A percentile compares a stretch with the other conserved stretches of the same genome.
Conservation (phyloP, 2,888 invertebrate genomes). For the Dynastes tityus region DNA sequence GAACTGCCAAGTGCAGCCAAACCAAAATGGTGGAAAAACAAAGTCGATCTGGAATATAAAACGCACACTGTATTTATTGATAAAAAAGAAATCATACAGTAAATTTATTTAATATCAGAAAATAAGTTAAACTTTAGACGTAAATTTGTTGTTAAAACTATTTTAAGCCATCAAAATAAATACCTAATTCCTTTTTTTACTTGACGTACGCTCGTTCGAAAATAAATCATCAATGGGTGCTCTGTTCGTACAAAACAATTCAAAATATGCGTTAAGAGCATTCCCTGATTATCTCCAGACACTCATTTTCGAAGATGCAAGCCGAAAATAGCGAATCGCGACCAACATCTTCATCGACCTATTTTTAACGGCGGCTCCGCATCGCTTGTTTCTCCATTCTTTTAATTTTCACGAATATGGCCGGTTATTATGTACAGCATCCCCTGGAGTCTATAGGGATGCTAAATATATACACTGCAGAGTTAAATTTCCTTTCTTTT, state of each 20-base stretch:
- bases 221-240: constrained; percentile 6
- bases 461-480: too few species aligned
- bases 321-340: constrained; percentile 33
- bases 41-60: too few species aligned
- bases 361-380: constrained; percentile 20
- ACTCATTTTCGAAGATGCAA: constrained; percentile 19
- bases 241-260: neutral
- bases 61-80: too few species aligned
- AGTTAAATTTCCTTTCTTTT: too few species aligned
- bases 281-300: constrained; percentile 25
- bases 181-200: neutral
- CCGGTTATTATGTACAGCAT: neutral
- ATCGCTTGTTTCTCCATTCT: constrained; percentile 38
- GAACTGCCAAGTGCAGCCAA: too few species aligned
- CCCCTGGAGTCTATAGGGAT: neutral
- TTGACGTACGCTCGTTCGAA: neutral
- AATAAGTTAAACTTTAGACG: too few species aligned
- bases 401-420: neutral
- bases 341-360: constrained; percentile 39
- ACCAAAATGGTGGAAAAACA: too few species aligned
- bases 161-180: too few species aligned
- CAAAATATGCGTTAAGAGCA: constrained; percentile 29
- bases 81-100: too few species aligned
- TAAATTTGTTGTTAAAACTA: too few species aligned
- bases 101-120: too few species aligned